A percentile compares a stretch with the other conserved stretches of the same genome.
Conservation (phyloP, 1,140 invertebrate species). For the Zaprionus lachaisei region DNA sequence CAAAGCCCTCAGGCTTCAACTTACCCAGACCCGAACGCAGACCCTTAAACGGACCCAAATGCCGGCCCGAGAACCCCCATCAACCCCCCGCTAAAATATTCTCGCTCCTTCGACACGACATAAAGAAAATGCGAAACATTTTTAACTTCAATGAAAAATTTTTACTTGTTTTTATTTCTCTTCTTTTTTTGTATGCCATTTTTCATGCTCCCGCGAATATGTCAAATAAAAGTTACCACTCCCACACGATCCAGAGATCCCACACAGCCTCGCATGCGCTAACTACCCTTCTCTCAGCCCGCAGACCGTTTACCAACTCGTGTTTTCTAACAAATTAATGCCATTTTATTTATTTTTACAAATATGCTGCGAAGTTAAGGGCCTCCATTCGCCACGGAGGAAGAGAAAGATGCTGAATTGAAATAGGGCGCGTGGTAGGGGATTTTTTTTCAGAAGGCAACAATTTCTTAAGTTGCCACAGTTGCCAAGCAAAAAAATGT, state of each 20-base stretch:
- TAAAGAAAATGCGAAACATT: conserved; percentile 72
- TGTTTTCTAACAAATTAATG: conserved; percentile 78
- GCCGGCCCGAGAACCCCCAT: not conserved
- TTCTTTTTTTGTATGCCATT: conserved; percentile 59
- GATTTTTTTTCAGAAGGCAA: conserved; percentile 32
- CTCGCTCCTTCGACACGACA: conserved; percentile 41
- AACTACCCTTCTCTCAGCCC: conserved; percentile 11
- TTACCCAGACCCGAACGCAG: conserved; percentile 29
- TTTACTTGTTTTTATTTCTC: conserved; percentile 60
- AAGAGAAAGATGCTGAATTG: conserved; percentile 6
- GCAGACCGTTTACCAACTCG: conserved; percentile 24
- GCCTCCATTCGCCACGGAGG: conserved; percentile 17
- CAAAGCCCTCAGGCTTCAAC: conserved; percentile 16
- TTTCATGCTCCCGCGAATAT: conserved; percentile 80
- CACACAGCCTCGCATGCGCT: not conserved
- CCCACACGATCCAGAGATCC: conserved; percentile 9
- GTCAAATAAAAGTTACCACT: conserved; percentile 73
- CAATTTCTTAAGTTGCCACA: conserved; percentile 72
- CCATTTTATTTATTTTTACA: conserved; percentile 82
- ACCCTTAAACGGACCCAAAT: conserved; percentile 1
- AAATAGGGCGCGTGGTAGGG: conserved; percentile 4
- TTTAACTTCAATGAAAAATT: conserved; percentile 76
- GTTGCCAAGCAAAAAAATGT: conserved; percentile 69
- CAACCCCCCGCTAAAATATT: conserved; percentile 12
- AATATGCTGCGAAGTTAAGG: conserved; percentile 55